Conservation (phyloP, 2,888 invertebrate species). For the Cryptus armator region DNA sequence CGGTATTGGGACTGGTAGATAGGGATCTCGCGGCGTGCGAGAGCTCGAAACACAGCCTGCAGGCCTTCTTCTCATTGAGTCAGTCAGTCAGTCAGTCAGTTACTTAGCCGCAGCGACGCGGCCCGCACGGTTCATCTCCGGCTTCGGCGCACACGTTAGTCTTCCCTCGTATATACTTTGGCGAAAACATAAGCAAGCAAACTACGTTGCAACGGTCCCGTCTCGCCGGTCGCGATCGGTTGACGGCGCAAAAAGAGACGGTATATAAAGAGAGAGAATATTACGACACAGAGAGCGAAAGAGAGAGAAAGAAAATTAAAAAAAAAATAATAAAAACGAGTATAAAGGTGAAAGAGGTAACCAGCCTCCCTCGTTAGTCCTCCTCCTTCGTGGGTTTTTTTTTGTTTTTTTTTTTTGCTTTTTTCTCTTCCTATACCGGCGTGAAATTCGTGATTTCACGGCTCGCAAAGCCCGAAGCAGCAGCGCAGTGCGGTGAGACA, state of each 20-base stretch:
- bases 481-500: background rate
- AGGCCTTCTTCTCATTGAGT: slow-evolving; percentile 81
- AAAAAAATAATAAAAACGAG: slow-evolving; percentile 1
- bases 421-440: slow-evolving; percentile 47
- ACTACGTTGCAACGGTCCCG: slow-evolving; percentile 45
- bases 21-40: slow-evolving; percentile 79
- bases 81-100: slow-evolving; percentile 83
- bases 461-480: slow-evolving; percentile 64
- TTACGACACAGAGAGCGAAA: background rate
- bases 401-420: background rate
- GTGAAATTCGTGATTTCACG: slow-evolving; percentile 78
- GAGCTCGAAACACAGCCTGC: slow-evolving; percentile 72
- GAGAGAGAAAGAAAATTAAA: background rate
- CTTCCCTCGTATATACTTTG: slow-evolving; percentile 25
- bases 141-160: slow-evolving; percentile 22
- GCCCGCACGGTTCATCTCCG: slow-evolving; percentile 71
- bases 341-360: slow-evolving; percentile 4
- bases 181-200: slow-evolving; percentile 23
- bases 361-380: background rate
- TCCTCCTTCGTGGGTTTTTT: slow-evolving; percentile 20
- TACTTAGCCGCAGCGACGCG: slow-evolving; percentile 81
- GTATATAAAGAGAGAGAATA: slow-evolving; percentile 10
- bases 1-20: slow-evolving; percentile 77
- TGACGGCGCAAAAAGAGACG: slow-evolving; percentile 29
- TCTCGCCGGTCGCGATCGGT: slow-evolving; percentile 57